These are phyloP conservation scores for Chitala chitala DNA, from an alignment of 2,113 vertebrate genomes.

Conservation along the genomic window DNA sequence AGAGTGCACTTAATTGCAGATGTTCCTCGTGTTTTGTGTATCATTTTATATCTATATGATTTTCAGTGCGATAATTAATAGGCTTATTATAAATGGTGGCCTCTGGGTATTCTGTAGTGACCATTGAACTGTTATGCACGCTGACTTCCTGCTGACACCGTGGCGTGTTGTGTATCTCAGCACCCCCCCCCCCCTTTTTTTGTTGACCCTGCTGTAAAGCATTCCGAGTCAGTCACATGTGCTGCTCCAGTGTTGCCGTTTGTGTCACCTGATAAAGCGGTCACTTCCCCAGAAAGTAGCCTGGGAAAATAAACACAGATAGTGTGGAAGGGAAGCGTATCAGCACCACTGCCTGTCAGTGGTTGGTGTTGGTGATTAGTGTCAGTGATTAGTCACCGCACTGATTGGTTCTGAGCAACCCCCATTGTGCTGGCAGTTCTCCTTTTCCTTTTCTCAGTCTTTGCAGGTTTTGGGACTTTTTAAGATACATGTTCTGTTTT, in stretches of 20 bases:
- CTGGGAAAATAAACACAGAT: neutral
- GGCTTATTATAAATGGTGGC: too few relatives aligned
- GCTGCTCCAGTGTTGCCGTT: neutral
- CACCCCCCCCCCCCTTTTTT: too few relatives aligned
- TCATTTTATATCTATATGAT: too few relatives aligned
- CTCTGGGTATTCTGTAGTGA: neutral
- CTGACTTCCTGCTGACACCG: neutral
- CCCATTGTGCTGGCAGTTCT: neutral
- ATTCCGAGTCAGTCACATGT: neutral
- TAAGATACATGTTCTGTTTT: too few relatives aligned
- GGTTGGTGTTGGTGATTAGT: too few relatives aligned
- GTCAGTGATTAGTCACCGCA: neutral
- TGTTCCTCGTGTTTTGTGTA: too few relatives aligned
- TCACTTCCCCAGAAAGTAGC: neutral
- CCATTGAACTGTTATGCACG: too few relatives aligned
- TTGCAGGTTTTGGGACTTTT: too few relatives aligned
- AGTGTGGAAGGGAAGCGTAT: neutral
- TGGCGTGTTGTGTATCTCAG: neutral
- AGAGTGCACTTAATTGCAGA: too few relatives aligned
- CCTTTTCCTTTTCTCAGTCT: neutral
- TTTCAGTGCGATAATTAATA: too few relatives aligned
- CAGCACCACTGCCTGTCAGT: neutral
- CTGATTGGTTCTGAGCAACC: too few relatives aligned
- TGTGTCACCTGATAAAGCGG: neutral
- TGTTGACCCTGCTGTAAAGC: too few relatives aligned